Evolutionary conservation across 2,113 vertebrate species (phyloP), one percentile per base, ranked within the genome.

Genomic region (Neolamprologus caudopunctatus): DNA sequence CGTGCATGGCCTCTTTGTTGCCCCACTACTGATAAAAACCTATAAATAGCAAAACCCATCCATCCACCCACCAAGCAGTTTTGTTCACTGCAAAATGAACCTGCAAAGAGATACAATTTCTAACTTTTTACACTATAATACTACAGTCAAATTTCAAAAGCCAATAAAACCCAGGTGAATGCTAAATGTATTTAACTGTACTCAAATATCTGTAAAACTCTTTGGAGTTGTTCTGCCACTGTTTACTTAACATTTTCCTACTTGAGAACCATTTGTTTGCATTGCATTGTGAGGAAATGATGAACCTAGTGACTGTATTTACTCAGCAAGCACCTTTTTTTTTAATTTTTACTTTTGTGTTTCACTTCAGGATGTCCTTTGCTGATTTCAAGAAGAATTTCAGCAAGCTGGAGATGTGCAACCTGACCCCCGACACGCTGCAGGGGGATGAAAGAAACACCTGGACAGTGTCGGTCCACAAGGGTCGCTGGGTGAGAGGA

Each of bases 341-440:
- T 66, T 6, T 4, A 0, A 8, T 37, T 66, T 66, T 66, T 37
- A 21, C 57, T 42, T 80, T 73, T 12, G 4, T 33, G 4, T 87
- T 68, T 68, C 51, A 16, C 10, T 89, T 79, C 88, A 99, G 99
- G 99, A 99, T 99, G 95, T 97, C 97, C 5, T 99, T 98, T 85
- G 95, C 97, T 5, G 98, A 99, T 81, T 99, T 99, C 93, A 97
- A 97, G 93, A 97, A 93, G 89, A 95, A 97, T 88, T 99, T 98
- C 94, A 99, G 98, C 45, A 99, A 99, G 90, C 95, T 99, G 26
- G 99, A 99, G 96, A 98, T 99, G 91, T 99, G 99, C 87, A 99
- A 99, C 94, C 95, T 99, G 93, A 99, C 98, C 2, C 98, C 99
- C 0, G 99, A 99, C 24, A 93, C 97, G 1, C 95, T 99, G 92